Percentiles rank a stretch among this genome's conserved stretches.
Evolutionary conservation across 2,797 vertebrate species (phyloP).

Genomic region (Oryzias dopingdopingensis): DNA sequence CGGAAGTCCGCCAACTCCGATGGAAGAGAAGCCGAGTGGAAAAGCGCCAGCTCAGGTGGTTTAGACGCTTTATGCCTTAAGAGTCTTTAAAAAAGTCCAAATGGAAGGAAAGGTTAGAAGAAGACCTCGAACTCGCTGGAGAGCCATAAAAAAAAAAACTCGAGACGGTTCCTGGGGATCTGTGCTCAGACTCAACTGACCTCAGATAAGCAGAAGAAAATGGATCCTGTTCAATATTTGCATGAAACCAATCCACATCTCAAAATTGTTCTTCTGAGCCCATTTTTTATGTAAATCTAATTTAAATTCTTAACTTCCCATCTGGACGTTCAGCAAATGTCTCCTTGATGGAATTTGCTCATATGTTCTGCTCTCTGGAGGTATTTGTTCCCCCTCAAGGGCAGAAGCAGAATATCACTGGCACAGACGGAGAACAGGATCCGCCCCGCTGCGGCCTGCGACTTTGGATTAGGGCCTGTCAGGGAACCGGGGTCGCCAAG

Average conservation of each 20-base stretch:
- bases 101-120: too few species aligned
- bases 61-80: too few species aligned
- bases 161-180: too few species aligned
- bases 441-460: slow-evolving; percentile 36
- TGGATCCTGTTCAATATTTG: too few species aligned
- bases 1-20: too few species aligned
- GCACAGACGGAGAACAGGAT: slow-evolving; percentile 11
- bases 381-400: slow-evolving; percentile 35
- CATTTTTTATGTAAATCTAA: background rate
- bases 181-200: too few species aligned
- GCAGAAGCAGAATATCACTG: slow-evolving; percentile 29
- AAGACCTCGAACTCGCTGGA: too few species aligned
- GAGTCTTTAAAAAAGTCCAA: too few species aligned
- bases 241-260: background rate
- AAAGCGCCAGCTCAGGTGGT: too few species aligned
- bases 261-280: background rate
- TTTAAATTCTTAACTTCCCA: slow-evolving; percentile 13
- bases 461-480: slow-evolving; percentile 57
- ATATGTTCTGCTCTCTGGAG: slow-evolving; percentile 21
- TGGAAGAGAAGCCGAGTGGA: too few species aligned
- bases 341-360: slow-evolving; percentile 32
- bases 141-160: too few species aligned
- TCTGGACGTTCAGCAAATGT: slow-evolving; percentile 18
- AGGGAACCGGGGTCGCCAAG: slow-evolving; percentile 53
- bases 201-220: too few species aligned